phyloP scores from a whole-genome alignment of 2,888 invertebrate genomes.

The Tachina lurida region DNA sequence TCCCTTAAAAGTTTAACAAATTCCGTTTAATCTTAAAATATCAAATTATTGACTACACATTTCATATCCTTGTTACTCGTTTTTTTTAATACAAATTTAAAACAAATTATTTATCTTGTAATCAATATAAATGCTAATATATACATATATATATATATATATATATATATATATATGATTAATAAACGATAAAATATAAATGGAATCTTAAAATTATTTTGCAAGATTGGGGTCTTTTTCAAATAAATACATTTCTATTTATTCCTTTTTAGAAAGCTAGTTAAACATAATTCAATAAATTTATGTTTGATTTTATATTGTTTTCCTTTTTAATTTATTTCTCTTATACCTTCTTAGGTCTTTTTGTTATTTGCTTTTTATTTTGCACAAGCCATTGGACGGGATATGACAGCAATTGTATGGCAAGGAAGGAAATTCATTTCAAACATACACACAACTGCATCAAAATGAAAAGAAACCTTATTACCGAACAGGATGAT shows the following conservation, averaged over 20 bases:
- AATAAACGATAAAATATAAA: background rate
- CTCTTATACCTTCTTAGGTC: constrained; percentile 27
- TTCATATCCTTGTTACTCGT: no score
- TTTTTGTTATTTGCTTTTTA: background rate
- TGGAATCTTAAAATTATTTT: background rate
- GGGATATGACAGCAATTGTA: background rate
- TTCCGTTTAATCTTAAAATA: no score
- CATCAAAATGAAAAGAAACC: constrained; percentile 19
- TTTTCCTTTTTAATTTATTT: constrained; percentile 1
- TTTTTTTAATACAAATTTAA: no score
- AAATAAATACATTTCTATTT: constrained; percentile 27
- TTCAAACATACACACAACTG: background rate
- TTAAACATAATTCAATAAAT: constrained; percentile 36
- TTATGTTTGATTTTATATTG: constrained; percentile 40
- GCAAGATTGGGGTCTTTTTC: background rate
- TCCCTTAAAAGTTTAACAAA: no score
- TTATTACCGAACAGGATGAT: constrained; percentile 43
- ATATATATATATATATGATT: no score
- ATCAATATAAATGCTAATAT: background rate
- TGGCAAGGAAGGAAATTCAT: constrained; percentile 17
- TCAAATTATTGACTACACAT: no score
- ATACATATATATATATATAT: no score
- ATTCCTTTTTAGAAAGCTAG: background rate
- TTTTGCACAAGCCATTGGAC: background rate
- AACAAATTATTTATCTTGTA: no score